phyloP scores from a whole-genome alignment of 2,113 vertebrate genomes.

The Sylvia atricapilla region DNA sequence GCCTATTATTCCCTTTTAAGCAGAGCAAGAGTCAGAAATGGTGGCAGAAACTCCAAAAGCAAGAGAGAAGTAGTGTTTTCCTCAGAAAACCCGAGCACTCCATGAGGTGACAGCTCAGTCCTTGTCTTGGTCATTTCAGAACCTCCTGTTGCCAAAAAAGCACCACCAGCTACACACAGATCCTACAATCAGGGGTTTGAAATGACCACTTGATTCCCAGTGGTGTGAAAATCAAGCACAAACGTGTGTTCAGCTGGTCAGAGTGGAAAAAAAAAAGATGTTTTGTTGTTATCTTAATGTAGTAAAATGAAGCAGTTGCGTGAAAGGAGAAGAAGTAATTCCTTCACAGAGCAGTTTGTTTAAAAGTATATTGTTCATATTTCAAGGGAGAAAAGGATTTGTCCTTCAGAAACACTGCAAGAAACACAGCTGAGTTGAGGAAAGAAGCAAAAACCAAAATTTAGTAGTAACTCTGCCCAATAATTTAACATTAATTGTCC shows the following conservation, averaged over 20 bases:
- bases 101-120: neutral
- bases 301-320: neutral
- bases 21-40: neutral
- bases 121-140: neutral
- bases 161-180: neutral
- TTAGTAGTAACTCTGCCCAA: neutral
- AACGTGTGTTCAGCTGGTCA: fast-evolving
- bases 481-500: neutral
- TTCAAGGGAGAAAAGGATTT: neutral
- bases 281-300: neutral
- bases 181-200: neutral
- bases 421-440: neutral
- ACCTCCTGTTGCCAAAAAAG: neutral
- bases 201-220: too few species aligned
- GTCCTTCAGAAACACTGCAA: neutral
- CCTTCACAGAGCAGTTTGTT: neutral
- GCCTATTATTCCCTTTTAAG: neutral
- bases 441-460: neutral
- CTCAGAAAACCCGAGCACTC: neutral
- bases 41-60: neutral
- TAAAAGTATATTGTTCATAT: neutral
- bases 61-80: fast-evolving
- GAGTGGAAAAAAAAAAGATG: neutral
- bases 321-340: neutral
- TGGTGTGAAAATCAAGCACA: neutral